Evolutionary conservation across 2,113 vertebrate genomes (phyloP), one percentile per base, ranked within the genome.

Genomic region (Callopanchax toddi): DNA sequence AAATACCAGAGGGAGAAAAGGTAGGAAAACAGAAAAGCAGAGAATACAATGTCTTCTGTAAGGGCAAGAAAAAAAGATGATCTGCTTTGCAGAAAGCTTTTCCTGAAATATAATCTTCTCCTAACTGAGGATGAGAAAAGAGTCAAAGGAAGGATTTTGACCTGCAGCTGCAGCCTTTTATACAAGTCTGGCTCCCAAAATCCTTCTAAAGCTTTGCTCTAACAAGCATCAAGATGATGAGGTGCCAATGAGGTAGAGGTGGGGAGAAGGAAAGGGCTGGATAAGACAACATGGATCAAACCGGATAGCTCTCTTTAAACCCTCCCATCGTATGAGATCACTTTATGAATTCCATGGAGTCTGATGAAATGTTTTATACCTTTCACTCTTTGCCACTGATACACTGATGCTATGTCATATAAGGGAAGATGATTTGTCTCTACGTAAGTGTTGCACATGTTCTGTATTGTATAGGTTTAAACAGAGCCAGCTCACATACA

Each of bases 191-290:
- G 74, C 63, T 49, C 71, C 15, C 32, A 36, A 71, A 69, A 76
- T 56, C 65, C 73, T 74, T 0, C 49, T 4, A 67, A 69, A 77
- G 58, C 36, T 61, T 71, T 8, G 3, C 49, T 67, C 9, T 76
- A 74, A 79, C 67, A 42, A 68, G 45, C 53, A 11, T 34, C 50
- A 13, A 16, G 67, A 76, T 87, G 71, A 89, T 84, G 84, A 86
- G 82, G 83, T 86, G 83, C 40, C 56, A 56, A 82, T 84, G 83
- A 86, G 74, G 71, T 65, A 80, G 71, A 81, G 51, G 58, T 36
- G 42, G 55, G 76, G 61, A 46, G 64, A 51, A 25, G 52, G 49
- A 63, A 66, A 71, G 26, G 74, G 71, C 43, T 52, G 67, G 67
- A 73, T 67, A 63, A 68, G 74, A 82, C 37, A 43, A 59, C 58